phyloP scores from a whole-genome alignment of 1,140 invertebrate species.

The Drosophila burlai region DNA sequence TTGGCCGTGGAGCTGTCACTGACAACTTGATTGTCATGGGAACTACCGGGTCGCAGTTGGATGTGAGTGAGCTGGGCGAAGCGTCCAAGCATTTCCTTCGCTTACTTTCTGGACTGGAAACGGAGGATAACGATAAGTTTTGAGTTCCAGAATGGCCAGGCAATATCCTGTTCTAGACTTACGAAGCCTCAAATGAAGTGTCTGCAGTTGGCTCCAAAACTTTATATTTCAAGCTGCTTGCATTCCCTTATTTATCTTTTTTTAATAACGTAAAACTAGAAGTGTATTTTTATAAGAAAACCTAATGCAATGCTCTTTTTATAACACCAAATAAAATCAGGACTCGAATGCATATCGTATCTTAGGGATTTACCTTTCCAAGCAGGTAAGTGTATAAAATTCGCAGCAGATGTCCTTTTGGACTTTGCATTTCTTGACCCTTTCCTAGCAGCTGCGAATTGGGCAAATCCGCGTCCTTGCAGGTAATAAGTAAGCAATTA shows the following conservation, averaged over 20 bases:
- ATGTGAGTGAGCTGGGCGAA: background rate
- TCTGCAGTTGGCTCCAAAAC: background rate
- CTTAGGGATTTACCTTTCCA: background rate
- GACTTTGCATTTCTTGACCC: slow-evolving; percentile 12
- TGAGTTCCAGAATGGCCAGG: background rate
- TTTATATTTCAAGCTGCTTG: background rate
- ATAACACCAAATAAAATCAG: background rate
- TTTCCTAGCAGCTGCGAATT: slow-evolving; percentile 37
- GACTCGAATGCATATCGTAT: no score
- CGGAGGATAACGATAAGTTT: background rate
- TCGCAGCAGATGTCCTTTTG: background rate
- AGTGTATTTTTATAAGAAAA: background rate
- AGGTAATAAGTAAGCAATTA: slow-evolving; percentile 47
- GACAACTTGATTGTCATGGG: background rate
- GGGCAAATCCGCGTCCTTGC: slow-evolving; percentile 27
- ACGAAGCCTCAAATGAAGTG: no score
- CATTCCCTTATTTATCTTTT: background rate
- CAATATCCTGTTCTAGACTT: background rate
- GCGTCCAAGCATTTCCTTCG: slow-evolving; percentile 29
- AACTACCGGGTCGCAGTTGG: background rate
- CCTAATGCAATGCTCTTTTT: background rate
- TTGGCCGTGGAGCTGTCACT: slow-evolving; percentile 17
- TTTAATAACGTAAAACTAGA: background rate
- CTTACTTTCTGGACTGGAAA: slow-evolving; percentile 9
- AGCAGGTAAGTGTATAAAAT: background rate